Percentiles rank a stretch among this genome's conserved stretches.
phyloP scores from a whole-genome alignment of 2,113 vertebrate genomes.

The Corythoichthys intestinalis region DNA sequence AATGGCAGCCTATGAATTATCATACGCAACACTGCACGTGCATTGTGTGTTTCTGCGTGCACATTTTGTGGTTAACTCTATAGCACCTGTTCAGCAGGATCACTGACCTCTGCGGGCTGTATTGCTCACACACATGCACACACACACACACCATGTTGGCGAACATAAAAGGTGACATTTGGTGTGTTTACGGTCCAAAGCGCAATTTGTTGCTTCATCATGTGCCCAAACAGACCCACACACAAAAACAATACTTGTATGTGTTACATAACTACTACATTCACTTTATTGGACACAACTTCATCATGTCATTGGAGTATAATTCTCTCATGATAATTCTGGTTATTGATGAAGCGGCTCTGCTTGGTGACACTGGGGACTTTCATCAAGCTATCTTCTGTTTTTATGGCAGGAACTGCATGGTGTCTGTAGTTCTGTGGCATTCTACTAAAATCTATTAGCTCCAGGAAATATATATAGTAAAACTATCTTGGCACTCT shows the following conservation, averaged over 20 bases:
- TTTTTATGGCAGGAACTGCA: too few species aligned
- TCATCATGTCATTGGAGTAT: neutral
- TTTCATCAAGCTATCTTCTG: too few species aligned
- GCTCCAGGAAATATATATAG: too few species aligned
- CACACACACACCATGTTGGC: conserved; percentile 6
- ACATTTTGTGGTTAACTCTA: conserved; percentile 51
- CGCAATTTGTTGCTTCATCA: neutral
- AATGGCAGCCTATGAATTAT: too few species aligned
- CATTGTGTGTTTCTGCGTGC: neutral
- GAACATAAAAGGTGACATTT: conserved; percentile 21
- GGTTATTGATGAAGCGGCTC: neutral
- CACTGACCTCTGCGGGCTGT: conserved; percentile 56
- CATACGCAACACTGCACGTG: too few species aligned
- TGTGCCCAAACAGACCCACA: neutral
- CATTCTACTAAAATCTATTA: too few species aligned
- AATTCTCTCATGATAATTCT: neutral
- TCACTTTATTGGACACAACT: neutral
- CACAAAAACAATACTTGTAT: neutral
- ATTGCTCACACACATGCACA: conserved; percentile 13
- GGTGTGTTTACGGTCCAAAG: conserved; percentile 3
- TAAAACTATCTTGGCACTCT: too few species aligned
- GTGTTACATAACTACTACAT: neutral
- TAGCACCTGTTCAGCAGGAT: conserved; percentile 71
- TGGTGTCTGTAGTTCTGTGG: too few species aligned
- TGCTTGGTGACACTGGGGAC: neutral